Evolutionary conservation across 1,140 invertebrate species (phyloP).

Genomic region (Trichomalopsis sarcophagae): DNA sequence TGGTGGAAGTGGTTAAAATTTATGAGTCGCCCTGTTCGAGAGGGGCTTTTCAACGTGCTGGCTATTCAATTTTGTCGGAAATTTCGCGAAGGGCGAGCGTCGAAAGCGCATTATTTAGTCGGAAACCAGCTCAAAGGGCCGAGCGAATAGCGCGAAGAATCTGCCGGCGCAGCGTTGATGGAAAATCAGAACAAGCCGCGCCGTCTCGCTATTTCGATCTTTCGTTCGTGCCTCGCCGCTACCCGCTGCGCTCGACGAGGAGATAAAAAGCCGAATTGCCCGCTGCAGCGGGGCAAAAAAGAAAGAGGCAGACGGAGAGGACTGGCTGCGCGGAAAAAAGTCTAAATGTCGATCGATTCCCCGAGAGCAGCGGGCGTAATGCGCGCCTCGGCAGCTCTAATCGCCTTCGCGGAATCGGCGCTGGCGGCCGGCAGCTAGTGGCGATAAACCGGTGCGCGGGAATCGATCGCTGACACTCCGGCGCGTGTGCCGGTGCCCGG

Average conservation of each 20-base stretch:
- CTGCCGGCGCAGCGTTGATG: too few species aligned
- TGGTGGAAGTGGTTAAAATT: background rate
- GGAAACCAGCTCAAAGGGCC: too few species aligned
- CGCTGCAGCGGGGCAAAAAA: background rate
- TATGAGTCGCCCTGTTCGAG: background rate
- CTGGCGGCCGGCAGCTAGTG: background rate
- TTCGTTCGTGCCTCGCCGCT: background rate
- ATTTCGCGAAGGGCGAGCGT: background rate
- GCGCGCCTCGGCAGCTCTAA: constrained; percentile 31
- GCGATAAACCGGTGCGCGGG: background rate
- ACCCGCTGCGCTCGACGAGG: background rate
- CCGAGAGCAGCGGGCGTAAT: background rate
- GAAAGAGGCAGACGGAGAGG: background rate
- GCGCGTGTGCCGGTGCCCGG: background rate
- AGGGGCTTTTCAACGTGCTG: background rate
- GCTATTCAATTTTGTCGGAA: background rate
- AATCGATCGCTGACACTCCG: background rate
- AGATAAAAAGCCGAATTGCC: background rate
- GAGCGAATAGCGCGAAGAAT: too few species aligned
- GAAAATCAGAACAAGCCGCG: background rate
- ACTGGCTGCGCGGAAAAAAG: constrained; percentile 7
- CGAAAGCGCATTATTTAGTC: too few species aligned
- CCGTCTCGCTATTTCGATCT: background rate
- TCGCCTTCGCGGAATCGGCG: constrained; percentile 37
- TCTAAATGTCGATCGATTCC: constrained; percentile 35